Conservation (phyloP, 2,888 invertebrate species). For the Deilephila porcellus region DNA sequence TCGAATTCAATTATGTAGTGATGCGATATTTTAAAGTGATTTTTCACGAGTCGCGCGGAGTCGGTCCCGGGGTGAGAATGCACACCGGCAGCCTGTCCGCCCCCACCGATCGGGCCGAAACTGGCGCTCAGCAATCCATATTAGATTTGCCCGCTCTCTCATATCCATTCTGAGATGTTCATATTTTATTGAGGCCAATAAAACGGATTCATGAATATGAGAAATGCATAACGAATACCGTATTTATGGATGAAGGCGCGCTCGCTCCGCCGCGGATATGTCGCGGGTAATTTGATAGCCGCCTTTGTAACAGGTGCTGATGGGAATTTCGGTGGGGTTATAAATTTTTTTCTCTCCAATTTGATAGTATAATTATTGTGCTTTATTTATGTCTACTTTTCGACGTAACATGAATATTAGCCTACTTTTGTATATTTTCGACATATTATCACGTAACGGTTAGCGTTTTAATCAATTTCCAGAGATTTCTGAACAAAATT, state of each 20-base stretch:
- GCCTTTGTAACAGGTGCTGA: slow-evolving; percentile 84
- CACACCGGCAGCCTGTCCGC: slow-evolving; percentile 54
- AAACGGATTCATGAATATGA: slow-evolving; percentile 86
- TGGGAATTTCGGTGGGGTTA: slow-evolving; percentile 80
- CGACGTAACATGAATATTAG: slow-evolving; percentile 13
- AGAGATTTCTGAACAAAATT: background rate
- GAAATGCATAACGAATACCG: slow-evolving; percentile 85
- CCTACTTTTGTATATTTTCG: background rate
- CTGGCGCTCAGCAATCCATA: slow-evolving; percentile 83
- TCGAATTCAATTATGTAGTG: slow-evolving; percentile 5
- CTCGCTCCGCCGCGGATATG: slow-evolving; percentile 74
- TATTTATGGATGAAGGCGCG: slow-evolving; percentile 83
- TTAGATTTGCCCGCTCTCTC: slow-evolving; percentile 84
- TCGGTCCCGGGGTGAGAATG: slow-evolving; percentile 22
- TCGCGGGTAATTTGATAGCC: slow-evolving; percentile 83
- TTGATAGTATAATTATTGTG: slow-evolving; percentile 68
- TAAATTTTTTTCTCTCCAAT: slow-evolving; percentile 73
- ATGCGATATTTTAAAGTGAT: slow-evolving; percentile 18
- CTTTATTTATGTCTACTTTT: slow-evolving; percentile 52
- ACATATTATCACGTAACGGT: background rate
- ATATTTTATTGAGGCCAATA: slow-evolving; percentile 86
- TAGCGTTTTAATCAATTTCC: background rate
- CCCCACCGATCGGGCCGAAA: slow-evolving; percentile 74
- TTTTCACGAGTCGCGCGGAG: background rate
- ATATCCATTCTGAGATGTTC: slow-evolving; percentile 85